phyloP scores from a whole-genome alignment of 2,797 vertebrate species.

The Cyclura pinguis region DNA sequence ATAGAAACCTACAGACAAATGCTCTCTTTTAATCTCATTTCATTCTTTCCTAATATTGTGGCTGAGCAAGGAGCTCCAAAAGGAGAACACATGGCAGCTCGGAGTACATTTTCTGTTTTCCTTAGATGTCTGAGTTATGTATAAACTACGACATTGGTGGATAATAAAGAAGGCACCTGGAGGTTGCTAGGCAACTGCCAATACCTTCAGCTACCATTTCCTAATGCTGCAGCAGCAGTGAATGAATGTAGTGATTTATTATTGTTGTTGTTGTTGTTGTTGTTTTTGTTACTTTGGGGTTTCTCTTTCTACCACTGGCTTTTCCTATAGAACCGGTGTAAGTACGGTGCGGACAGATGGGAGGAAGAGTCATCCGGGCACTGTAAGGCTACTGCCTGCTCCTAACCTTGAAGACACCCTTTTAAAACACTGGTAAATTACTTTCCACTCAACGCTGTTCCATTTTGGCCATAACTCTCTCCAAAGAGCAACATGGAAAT shows the following conservation, averaged over 20 bases:
- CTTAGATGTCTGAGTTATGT: background rate
- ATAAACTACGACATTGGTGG: background rate
- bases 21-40: background rate
- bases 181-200: slow-evolving; percentile 28
- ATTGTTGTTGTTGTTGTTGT: background rate
- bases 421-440: background rate
- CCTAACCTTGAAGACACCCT: background rate
- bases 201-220: background rate
- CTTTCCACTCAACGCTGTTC: background rate
- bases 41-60: background rate
- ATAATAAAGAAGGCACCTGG: background rate
- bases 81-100: background rate
- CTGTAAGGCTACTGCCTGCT: no score
- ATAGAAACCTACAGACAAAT: background rate
- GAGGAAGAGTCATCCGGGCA: no score
- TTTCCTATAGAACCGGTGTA: background rate
- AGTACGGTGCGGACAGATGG: background rate
- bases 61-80: background rate
- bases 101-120: slow-evolving; percentile 4
- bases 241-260: background rate
- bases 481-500: background rate
- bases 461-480: background rate
- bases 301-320: background rate
- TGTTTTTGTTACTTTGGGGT: background rate
- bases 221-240: background rate